Evolutionary conservation across 2,888 invertebrate species (phyloP), one percentile per base, ranked within the genome.

Genomic region (Sinohyriopsis cumingii): DNA sequence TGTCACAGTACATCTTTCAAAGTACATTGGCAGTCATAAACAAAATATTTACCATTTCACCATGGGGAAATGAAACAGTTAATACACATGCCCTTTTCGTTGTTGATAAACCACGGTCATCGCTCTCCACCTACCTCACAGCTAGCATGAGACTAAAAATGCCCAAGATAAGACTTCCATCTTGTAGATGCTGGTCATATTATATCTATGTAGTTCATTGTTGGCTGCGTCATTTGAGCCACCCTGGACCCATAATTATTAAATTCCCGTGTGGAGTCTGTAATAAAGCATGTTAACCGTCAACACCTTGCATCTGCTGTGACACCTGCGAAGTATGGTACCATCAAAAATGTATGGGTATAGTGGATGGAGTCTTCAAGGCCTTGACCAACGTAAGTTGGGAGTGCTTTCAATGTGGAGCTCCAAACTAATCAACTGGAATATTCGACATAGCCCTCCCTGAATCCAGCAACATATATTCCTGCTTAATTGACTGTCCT

Each of bases 271-370:
- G 63, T 33, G 63, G 24, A 22, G 45, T 63, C 33, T 63, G 63
- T 45, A n/a, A 25, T n/a, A 65, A 70, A 59, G 59, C 66, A 1
- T 66, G 66, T 22, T 63, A 62, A 61, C 57, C 54, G 68, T 55
- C 64, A 18, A 67, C 65, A 33, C 67, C 68, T 15, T 60, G 71
- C 28, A 33, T 71, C 5, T 65, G 68, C 54, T 69, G 69, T 45
- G 69, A 72, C 25, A 67, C 59, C 5, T 74, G 74, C 61, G 68
- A 69, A 1, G n/a, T n/a, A 2, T 67, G 65, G 74, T 74, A 74
- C 45, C 74, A 71, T 56, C 55, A 61, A 28, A 61, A 69, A 55
- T 75, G 75, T 55, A 61, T 75, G 68, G 69, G 65, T 20, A 71
- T 75, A 68, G 20, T n/a, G 20, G 72, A 69, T n/a, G 55, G 20